phyloP scores from a whole-genome alignment of 2,888 invertebrate species.

The Lasioglossum lativentre region DNA sequence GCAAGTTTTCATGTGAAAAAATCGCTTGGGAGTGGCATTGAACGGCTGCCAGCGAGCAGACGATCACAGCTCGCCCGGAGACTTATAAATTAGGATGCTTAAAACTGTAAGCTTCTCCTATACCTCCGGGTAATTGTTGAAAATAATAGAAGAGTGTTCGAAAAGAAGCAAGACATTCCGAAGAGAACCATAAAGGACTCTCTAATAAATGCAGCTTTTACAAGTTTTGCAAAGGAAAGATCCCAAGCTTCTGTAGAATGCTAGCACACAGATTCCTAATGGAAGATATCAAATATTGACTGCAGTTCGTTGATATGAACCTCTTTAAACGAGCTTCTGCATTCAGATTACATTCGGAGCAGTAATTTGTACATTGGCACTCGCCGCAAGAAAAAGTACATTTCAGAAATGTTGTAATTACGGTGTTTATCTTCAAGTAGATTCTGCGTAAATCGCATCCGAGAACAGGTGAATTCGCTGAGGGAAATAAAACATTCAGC shows the following conservation, averaged over 20 bases:
- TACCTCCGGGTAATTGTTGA: background rate
- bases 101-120: background rate
- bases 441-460: background rate
- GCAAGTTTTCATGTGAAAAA: background rate
- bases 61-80: background rate
- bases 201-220: background rate
- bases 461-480: background rate
- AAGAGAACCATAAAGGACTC: background rate
- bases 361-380: background rate
- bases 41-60: background rate
- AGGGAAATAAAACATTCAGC: background rate
- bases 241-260: background rate
- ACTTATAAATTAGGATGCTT: background rate
- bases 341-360: too few relatives aligned
- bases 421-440: background rate
- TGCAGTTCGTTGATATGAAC: background rate
- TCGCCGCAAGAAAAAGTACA: background rate
- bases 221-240: background rate
- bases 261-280: too few relatives aligned
- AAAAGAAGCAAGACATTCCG: background rate
- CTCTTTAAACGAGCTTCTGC: too few relatives aligned
- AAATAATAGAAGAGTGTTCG: background rate
- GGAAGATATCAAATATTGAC: too few relatives aligned
- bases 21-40: background rate
- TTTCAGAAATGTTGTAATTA: background rate